Conservation (phyloP, 2,888 invertebrate genomes). For the Melieria crassipennis region DNA sequence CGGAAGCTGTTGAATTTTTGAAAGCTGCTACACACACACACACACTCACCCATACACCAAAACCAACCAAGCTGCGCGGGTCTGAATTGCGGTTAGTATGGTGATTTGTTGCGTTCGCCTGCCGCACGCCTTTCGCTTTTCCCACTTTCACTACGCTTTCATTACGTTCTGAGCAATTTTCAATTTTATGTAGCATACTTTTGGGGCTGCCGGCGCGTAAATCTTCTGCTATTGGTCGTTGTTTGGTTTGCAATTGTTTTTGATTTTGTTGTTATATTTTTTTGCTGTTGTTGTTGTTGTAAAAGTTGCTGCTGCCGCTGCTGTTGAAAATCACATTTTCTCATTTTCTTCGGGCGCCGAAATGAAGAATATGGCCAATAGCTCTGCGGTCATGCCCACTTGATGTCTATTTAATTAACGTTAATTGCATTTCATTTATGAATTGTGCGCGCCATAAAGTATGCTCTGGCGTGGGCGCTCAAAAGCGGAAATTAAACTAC, state of each 20-base stretch:
- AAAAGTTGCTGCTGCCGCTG: background rate
- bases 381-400: constrained; percentile 58
- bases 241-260: background rate
- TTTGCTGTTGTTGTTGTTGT: constrained; percentile 14
- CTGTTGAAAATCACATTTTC: constrained; percentile 25
- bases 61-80: no score
- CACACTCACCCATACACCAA: no score
- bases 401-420: constrained; percentile 63
- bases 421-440: constrained; percentile 63
- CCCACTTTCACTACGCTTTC: background rate
- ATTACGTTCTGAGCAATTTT: constrained; percentile 29
- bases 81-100: constrained; percentile 25
- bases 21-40: no score
- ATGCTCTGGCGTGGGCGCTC: no score
- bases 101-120: constrained; percentile 21
- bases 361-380: constrained; percentile 18
- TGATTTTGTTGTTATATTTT: constrained; percentile 4
- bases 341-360: constrained; percentile 15
- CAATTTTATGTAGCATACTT: constrained; percentile 16
- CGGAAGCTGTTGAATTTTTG: no score
- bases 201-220: background rate
- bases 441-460: background rate
- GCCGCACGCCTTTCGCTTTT: background rate
- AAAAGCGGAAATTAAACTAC: no score
- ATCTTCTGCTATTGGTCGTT: background rate